phyloP scores from a whole-genome alignment of 1,140 invertebrate species.

The Manduca sexta region DNA sequence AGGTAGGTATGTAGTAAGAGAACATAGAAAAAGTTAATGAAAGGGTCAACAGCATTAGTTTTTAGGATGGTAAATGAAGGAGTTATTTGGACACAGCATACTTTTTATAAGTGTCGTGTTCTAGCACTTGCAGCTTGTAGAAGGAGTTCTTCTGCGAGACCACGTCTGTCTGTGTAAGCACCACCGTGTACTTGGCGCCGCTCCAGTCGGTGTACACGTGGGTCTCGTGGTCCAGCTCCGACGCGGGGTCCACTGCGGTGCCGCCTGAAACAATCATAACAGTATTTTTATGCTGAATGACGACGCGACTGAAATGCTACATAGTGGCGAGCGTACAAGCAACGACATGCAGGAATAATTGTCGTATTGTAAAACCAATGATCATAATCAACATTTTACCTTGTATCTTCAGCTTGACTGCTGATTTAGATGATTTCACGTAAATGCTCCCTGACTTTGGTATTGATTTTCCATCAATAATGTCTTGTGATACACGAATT shows the following conservation, averaged over 20 bases:
- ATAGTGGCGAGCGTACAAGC: too few species aligned
- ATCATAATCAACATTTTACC: too few species aligned
- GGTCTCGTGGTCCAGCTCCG: slow-evolving; percentile 83
- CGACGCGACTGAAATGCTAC: too few species aligned
- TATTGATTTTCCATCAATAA: slow-evolving; percentile 72
- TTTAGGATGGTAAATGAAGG: too few species aligned
- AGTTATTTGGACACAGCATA: too few species aligned
- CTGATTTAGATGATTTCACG: slow-evolving; percentile 76
- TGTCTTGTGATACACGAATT: slow-evolving; percentile 73
- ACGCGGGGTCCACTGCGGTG: slow-evolving; percentile 92
- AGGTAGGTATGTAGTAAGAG: too few species aligned
- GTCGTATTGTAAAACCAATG: too few species aligned
- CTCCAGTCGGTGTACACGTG: slow-evolving; percentile 83
- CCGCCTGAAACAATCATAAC: slow-evolving; percentile 72
- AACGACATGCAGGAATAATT: too few species aligned
- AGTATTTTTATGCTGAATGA: too few species aligned
- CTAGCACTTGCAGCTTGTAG: slow-evolving; percentile 95
- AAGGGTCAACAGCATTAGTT: too few species aligned
- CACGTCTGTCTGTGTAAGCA: slow-evolving; percentile 90
- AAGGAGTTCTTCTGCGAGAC: slow-evolving; percentile 92
- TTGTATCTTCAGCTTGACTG: slow-evolving; percentile 87
- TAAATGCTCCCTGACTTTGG: slow-evolving; percentile 79
- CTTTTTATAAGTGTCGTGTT: slow-evolving; percentile 80
- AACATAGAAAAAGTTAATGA: too few species aligned
- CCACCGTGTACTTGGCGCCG: slow-evolving; percentile 81